Percentiles rank a stretch among this genome's conserved stretches.
Evolutionary conservation across 2,888 invertebrate genomes (phyloP).

Genomic region (Macrophya alboannulata): DNA sequence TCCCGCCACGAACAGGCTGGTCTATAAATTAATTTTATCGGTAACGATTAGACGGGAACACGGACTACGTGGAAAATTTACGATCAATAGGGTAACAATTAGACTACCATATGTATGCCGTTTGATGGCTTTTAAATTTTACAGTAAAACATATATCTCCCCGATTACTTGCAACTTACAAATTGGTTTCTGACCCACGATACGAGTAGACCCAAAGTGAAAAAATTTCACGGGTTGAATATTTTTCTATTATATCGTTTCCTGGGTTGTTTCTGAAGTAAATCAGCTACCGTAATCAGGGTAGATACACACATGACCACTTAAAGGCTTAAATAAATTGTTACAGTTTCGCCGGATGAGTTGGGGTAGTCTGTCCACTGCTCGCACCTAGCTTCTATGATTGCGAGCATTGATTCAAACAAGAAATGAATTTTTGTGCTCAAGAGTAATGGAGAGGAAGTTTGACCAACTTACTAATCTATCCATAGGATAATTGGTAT

Average conservation of each 20-base stretch:
- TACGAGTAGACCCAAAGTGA: background rate
- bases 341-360: background rate
- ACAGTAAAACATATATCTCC: background rate
- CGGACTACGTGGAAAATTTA: constrained; percentile 36
- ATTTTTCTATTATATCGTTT: background rate
- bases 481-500: background rate
- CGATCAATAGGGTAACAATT: constrained; percentile 48
- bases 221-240: background rate
- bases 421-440: background rate
- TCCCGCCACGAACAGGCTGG: constrained; percentile 31
- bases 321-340: background rate
- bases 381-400: background rate
- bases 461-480: background rate
- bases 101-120: constrained; percentile 18
- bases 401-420: background rate
- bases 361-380: background rate
- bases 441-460: background rate
- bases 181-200: background rate
- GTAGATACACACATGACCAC: background rate
- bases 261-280: background rate
- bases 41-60: constrained; percentile 49
- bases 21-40: constrained; percentile 52
- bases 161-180: background rate
- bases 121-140: constrained; percentile 4
- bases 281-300: background rate